Conservation (phyloP, 2,113 vertebrate genomes). For the Triplophysa tibetana region DNA sequence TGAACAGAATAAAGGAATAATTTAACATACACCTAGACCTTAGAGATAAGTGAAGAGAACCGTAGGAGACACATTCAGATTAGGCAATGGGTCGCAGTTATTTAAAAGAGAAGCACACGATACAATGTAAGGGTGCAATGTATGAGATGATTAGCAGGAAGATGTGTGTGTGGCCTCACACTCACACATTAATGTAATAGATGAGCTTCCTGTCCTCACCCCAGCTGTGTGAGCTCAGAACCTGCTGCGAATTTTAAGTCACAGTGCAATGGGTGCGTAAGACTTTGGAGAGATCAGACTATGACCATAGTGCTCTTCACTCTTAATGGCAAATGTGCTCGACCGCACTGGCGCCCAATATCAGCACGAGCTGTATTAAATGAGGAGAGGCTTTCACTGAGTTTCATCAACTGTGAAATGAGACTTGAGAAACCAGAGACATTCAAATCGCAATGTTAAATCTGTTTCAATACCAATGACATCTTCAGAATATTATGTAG, state of each 20-base stretch:
- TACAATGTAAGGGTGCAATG: background rate
- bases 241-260: constrained; percentile 37
- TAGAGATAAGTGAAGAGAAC: background rate
- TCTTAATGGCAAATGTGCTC: constrained; percentile 21
- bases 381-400: constrained; percentile 11
- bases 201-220: constrained; percentile 28
- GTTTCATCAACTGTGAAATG: constrained; percentile 42
- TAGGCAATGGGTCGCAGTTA: background rate
- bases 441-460: constrained; percentile 13
- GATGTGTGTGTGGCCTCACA: background rate
- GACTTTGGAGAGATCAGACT: constrained; percentile 6
- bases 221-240: constrained; percentile 34
- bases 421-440: constrained; percentile 17
- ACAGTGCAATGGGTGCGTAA: background rate
- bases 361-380: constrained; percentile 15
- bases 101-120: background rate
- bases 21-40: constrained; percentile 13
- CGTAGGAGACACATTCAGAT: background rate
- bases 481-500: background rate
- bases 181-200: constrained; percentile 31
- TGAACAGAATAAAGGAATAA: background rate
- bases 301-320: background rate
- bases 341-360: constrained; percentile 1
- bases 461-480: constrained; percentile 16
- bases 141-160: background rate